Evolutionary conservation across 2,797 vertebrate genomes (phyloP), one percentile per base, ranked within the genome.

Genomic region (Notoglanidium macrostoma): DNA sequence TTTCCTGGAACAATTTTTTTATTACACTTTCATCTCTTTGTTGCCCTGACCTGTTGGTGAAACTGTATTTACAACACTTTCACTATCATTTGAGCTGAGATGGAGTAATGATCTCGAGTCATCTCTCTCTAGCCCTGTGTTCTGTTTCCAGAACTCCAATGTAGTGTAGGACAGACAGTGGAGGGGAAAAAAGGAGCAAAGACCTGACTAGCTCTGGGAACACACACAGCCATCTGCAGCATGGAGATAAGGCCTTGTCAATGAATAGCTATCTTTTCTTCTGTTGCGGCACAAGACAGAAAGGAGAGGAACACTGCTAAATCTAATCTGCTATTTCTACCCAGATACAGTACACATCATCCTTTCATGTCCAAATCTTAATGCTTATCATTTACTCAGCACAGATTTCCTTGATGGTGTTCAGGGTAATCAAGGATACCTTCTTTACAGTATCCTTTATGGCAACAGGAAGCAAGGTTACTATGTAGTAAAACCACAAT

Each of bases 321-420:
- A 84, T 84, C 74, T 80, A 70, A 83, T 76, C 73, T 76, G 59
- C 32, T 77, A n/a, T 59, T 55, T 83, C 79, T 54, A 74, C 19
- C 40, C 70, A 83, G n/a, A 67, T 84, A 73, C 70, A 40, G 59
- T 84, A 59, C 32, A 72, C 67, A 83, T 67, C 17, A 76, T 17
- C 23, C 29, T 76, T 63, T 76, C 23, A 44, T 12, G 21, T 67
- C 23, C 7, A 77, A 61, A 65, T 78, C 35, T 8, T 65, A n/a
- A 77, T n/a, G 32, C 59, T 67, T 23, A 26, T 84, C 57, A 65
- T 14, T 67, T 51, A 74, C 59, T 57, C 26, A 85, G 74, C 61
- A 86, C 40, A 77, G 87, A 84, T 86, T 85, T 67, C 73, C 86
- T 74, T 74, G 44, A 73, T 70, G 70, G 70, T 74, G 63, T 83